Base-by-base conservation (phyloP, 1,140 invertebrate species). In the Glossosoma conforme region DNA sequence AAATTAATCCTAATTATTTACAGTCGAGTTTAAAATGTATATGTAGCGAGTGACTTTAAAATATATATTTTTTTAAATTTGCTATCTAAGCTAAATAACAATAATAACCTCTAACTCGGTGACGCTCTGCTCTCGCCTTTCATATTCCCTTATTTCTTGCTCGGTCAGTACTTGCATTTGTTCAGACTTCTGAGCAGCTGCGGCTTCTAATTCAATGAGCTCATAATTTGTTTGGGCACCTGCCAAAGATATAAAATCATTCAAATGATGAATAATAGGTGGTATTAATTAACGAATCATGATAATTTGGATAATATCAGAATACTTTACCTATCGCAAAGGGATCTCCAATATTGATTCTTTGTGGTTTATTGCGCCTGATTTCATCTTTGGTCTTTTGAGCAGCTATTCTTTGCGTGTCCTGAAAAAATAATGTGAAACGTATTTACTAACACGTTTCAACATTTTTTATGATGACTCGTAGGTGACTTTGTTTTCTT, bases 41-140 rank as follows among this genome's bases (percentile, higher is more conserved):
- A 19, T 28, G 6, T 28, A n/a, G 6, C 6, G 6, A 8, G n/a
- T 28, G 6, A 8, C n/a, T 28, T 36, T 36, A 8, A 35, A 35
- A 14, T 8, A 35, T n/a, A n/a, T n/a, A n/a, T n/a, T n/a, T n/a
- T n/a, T n/a, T n/a, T n/a, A n/a, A n/a, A n/a, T n/a, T n/a, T n/a
- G n/a, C n/a, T n/a, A n/a, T n/a, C n/a, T n/a, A n/a, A n/a, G n/a
- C n/a, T n/a, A n/a, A n/a, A n/a, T n/a, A n/a, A n/a, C n/a, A n/a
- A n/a, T n/a, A n/a, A n/a, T n/a, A n/a, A 93, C 91, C 80, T 97
- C 94, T 36, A 97, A 75, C 68, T 95, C 84, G 54, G 84, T 77
- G 58, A 94, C 92, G 54, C 92, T 87, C 61, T 87, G 79, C 77
- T 98, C 93, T 61, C 94, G 83, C 66, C 97, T 91, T 64, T 91